A percentile compares a stretch with the other conserved stretches of the same genome.
phyloP scores from a whole-genome alignment of 2,888 invertebrate genomes.

The Diogma glabrata region DNA sequence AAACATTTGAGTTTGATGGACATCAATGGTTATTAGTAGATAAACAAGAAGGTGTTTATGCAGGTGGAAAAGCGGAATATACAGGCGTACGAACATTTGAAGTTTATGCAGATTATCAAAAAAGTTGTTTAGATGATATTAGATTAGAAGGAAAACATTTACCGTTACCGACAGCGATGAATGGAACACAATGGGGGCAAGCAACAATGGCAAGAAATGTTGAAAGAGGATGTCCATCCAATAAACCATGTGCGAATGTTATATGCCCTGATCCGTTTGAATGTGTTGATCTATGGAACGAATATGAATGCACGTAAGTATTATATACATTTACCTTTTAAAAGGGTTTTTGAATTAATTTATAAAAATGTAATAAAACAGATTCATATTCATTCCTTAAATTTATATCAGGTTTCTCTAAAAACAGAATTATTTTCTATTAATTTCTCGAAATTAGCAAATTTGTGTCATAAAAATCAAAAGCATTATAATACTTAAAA shows the following conservation, averaged over 20 bases:
- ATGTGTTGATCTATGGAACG: slow-evolving; percentile 95
- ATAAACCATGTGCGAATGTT: slow-evolving; percentile 89
- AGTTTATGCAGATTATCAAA: slow-evolving; percentile 89
- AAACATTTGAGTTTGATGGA: slow-evolving; percentile 79
- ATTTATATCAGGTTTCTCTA: too few species aligned
- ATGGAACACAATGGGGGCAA: slow-evolving; percentile 92
- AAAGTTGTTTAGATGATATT: slow-evolving; percentile 62
- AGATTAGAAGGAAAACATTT: slow-evolving; percentile 90
- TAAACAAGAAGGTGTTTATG: slow-evolving; percentile 90
- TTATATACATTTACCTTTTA: slow-evolving; percentile 11
- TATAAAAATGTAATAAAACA: too few species aligned
- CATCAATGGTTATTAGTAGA: slow-evolving; percentile 88
- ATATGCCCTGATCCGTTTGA: slow-evolving; percentile 89
- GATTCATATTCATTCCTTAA: too few species aligned
- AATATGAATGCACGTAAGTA: slow-evolving; percentile 97
- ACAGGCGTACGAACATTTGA: slow-evolving; percentile 89
- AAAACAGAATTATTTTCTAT: too few species aligned
- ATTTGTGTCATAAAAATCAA: too few species aligned
- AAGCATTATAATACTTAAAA: too few species aligned
- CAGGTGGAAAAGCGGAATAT: slow-evolving; percentile 91
- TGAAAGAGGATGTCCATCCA: slow-evolving; percentile 85
- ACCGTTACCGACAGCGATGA: slow-evolving; percentile 88
- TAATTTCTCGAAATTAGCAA: too few species aligned
- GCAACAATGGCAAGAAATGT: slow-evolving; percentile 88
- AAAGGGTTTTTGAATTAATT: too few species aligned